Evolutionary conservation across 1,140 invertebrate genomes (phyloP).

Genomic region (Drosophila subobscura): DNA sequence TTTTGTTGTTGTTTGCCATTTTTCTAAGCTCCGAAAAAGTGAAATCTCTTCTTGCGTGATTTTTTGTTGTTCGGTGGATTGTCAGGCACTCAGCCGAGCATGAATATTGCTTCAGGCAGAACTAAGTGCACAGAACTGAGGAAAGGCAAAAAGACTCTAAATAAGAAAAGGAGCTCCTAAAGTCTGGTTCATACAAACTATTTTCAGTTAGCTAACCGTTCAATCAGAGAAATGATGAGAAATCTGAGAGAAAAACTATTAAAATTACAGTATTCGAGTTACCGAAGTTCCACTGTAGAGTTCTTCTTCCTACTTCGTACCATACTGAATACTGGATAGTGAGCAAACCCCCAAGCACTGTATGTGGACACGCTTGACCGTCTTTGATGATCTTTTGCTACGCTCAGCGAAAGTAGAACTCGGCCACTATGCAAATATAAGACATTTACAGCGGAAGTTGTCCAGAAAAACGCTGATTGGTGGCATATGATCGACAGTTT

Average conservation of each 20-base stretch:
- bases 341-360: too few relatives aligned
- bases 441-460: slow-evolving; percentile 55
- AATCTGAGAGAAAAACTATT: too few relatives aligned
- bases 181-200: too few relatives aligned
- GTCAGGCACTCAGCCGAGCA: slow-evolving; percentile 33
- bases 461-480: slow-evolving; percentile 53
- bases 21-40: slow-evolving; percentile 56
- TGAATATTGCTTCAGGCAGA: slow-evolving; percentile 37
- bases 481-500: slow-evolving; percentile 42
- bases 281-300: too few relatives aligned
- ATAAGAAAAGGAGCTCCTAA: too few relatives aligned
- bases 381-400: slow-evolving; percentile 49
- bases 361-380: slow-evolving; percentile 18
- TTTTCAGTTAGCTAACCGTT: too few relatives aligned
- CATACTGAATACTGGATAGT: too few relatives aligned
- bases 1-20: neutral
- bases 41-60: slow-evolving; percentile 56
- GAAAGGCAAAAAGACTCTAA: too few relatives aligned
- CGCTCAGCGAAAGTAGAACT: slow-evolving; percentile 67
- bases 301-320: too few relatives aligned
- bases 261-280: too few relatives aligned
- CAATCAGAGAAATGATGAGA: too few relatives aligned
- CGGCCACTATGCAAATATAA: slow-evolving; percentile 54
- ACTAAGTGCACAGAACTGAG: slow-evolving; percentile 4
- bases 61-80: slow-evolving; percentile 25